Percentiles rank a stretch among this genome's conserved stretches.
Evolutionary conservation across 2,113 vertebrate genomes (phyloP).

Genomic region (Rhineura floridana): DNA sequence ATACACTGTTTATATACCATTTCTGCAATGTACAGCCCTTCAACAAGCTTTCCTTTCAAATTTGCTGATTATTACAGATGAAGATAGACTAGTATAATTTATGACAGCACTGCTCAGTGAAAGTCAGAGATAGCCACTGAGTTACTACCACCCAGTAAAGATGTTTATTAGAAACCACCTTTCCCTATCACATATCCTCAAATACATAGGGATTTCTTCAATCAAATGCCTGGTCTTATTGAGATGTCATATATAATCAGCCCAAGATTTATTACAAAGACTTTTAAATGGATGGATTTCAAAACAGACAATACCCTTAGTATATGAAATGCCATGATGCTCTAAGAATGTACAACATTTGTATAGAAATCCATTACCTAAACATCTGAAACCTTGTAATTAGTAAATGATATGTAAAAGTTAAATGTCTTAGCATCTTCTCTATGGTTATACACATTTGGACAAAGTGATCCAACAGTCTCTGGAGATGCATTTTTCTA

Average conservation of each 20-base stretch:
- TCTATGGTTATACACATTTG: background rate
- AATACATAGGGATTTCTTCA: background rate
- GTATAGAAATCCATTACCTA: background rate
- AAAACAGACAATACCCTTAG: background rate
- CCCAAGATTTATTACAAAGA: background rate
- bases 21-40: background rate
- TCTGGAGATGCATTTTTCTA: background rate
- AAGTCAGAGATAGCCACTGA: conserved; percentile 15
- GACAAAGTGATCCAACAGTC: background rate
- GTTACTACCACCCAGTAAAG: background rate
- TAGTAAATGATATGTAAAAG: background rate
- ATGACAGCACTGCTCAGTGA: conserved; percentile 23
- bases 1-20: background rate
- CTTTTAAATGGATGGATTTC: background rate
- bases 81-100: background rate
- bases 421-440: background rate
- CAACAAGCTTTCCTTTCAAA: background rate
- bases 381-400: background rate
- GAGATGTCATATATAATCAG: background rate
- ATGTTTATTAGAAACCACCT: background rate
- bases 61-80: accelerated
- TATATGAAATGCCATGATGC: background rate
- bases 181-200: background rate
- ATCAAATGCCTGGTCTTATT: background rate
- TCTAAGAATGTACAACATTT: background rate